Base-by-base conservation (phyloP, 2,888 invertebrate genomes). In the Acleris sparsana region DNA sequence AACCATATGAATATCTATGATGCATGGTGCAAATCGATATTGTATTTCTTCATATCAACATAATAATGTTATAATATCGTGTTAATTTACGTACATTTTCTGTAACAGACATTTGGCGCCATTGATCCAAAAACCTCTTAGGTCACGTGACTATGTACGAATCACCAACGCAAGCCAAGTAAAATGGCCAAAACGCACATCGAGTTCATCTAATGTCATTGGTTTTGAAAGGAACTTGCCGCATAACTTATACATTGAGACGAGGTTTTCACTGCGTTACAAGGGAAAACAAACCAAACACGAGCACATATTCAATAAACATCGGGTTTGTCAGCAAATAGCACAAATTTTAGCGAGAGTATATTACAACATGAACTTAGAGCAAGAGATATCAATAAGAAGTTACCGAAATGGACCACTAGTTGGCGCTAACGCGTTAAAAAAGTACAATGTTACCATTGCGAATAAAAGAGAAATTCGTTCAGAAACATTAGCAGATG, bases 181-280 rank as follows among this genome's bases (percentile, higher is more conserved):
- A 91, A 92, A 91, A 92, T 92, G 92, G 92, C 93, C 89, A 92
- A 89, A 91, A 91, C 92, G 91, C 92, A 92, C 90, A 89, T 91
- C 89, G 88, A 91, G 88, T 89, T 89, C 89, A 86, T 88, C 81
- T 85, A 91, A 85, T 88, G 90, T 89, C 91, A 90, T 89, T 86
- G 85, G 88, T 87, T 86, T 88, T 84, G 86, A 88, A 81, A 87
- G 84, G 83, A 89, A 88, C 84, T 88, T 86, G 79, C 81, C 80
- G 83, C 83, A 81, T 84, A 87, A 80, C 83, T 83, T 82, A 84
- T 84, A 84, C 90, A 92, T 91, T 83, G 85, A 91, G 86, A 83
- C 74, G 75, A 80, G 72, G 77, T 83, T 80, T 82, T 81, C 74
- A 80, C 81, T 78, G 77, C 76, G 73, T 83, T 79, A 80, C 71